Evolutionary conservation across 1,140 invertebrate species (phyloP).

Genomic region (Diabrotica undecimpunctata): DNA sequence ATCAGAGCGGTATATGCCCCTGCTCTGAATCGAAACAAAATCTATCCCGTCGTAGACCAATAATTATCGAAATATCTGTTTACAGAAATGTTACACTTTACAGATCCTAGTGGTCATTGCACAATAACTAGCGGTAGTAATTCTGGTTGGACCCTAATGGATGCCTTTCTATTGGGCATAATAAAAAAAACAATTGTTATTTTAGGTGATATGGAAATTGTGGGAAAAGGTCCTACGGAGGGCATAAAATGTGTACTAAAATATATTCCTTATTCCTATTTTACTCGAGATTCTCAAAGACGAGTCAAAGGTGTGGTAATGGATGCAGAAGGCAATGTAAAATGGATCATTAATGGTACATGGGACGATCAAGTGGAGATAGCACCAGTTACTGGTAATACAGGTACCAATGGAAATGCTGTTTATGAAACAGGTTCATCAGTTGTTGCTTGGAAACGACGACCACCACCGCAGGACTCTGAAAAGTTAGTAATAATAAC

Average conservation of each 20-base stretch:
- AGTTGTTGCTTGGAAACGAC: constrained; percentile 81
- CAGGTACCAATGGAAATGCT: constrained; percentile 71
- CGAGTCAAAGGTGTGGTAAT: constrained; percentile 80
- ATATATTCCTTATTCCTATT: constrained; percentile 97
- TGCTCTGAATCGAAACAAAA: too few relatives aligned
- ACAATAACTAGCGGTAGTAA: too few relatives aligned
- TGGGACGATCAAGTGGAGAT: constrained; percentile 96
- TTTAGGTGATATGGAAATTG: constrained; percentile 89
- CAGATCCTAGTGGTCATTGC: too few relatives aligned
- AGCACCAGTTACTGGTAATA: constrained; percentile 78
- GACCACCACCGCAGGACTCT: constrained; percentile 66
- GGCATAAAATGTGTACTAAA: constrained; percentile 95
- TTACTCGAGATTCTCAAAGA: constrained; percentile 88
- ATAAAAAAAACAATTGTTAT: too few relatives aligned
- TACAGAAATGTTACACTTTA: too few relatives aligned
- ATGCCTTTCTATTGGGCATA: too few relatives aligned
- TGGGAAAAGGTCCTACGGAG: constrained; percentile 64
- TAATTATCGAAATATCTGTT: too few relatives aligned
- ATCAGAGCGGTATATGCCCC: too few relatives aligned
- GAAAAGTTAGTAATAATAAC: constrained; percentile 45
- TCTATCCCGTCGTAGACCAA: too few relatives aligned
- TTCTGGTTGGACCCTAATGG: too few relatives aligned
- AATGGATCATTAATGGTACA: constrained; percentile 50
- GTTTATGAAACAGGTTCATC: constrained; percentile 88
- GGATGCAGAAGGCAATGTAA: constrained; percentile 62